These are phyloP conservation scores for Aspiorhynchus laticeps DNA, from an alignment of 2,113 vertebrate genomes.

Conservation along the genomic window DNA sequence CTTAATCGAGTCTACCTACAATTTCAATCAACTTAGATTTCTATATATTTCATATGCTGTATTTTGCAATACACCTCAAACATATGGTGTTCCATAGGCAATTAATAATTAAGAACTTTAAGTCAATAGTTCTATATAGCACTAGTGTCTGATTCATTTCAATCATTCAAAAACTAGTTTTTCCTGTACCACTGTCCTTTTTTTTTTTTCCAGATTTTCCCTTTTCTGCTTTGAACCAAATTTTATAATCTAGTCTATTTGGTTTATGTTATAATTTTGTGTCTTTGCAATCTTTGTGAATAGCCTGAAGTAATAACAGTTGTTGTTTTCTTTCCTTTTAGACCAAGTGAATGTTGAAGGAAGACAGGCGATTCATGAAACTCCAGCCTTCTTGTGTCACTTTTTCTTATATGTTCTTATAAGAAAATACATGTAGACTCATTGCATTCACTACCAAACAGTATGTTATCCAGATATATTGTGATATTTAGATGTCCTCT, in stretches of 20 bases:
- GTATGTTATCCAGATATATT: constrained; percentile 56
- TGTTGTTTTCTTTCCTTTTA: constrained; percentile 24
- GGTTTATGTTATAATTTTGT: too few relatives aligned
- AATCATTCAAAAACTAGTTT: too few relatives aligned
- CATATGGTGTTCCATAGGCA: background rate
- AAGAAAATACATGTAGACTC: constrained; percentile 51
- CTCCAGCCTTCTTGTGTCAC: constrained; percentile 67
- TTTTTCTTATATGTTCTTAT: constrained; percentile 58
- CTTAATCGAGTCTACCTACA: background rate
- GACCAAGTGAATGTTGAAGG: constrained; percentile 44
- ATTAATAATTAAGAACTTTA: background rate
- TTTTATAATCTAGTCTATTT: too few relatives aligned
- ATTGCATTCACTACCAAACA: constrained; percentile 53
- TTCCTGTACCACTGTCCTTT: too few relatives aligned
- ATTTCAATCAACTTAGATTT: background rate
- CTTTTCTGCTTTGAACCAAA: too few relatives aligned
- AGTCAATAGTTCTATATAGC: background rate
- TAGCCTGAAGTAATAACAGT: background rate
- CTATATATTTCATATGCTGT: background rate
- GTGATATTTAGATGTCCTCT: constrained; percentile 64
- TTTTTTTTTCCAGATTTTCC: too few relatives aligned
- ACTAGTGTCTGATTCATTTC: background rate
- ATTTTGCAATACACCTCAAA: background rate
- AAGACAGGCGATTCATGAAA: constrained; percentile 41
- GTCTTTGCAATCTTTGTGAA: background rate